These are phyloP conservation scores for Panagrolaimus sp. DNA, from an alignment of 1,140 invertebrate genomes.

Conservation along the genomic window DNA sequence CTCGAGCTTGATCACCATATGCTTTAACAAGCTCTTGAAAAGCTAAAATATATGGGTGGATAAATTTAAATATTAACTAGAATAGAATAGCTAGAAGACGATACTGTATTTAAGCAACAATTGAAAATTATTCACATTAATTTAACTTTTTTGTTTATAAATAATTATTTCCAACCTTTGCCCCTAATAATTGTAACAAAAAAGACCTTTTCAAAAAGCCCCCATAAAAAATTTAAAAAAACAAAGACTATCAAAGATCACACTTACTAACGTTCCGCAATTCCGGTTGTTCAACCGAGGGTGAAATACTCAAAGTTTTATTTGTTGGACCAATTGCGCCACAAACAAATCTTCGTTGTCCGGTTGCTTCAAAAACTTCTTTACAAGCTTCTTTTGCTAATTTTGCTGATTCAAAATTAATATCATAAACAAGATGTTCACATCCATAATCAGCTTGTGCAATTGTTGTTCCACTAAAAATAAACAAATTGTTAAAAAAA, in stretches of 20 bases:
- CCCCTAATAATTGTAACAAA: no score
- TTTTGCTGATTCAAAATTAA: conserved; percentile 65
- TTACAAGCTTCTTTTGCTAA: conserved; percentile 64
- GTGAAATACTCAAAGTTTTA: conserved; percentile 67
- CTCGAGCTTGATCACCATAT: conserved; percentile 65
- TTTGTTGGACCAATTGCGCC: conserved; percentile 68
- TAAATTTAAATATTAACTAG: no score
- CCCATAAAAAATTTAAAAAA: conserved; percentile 4
- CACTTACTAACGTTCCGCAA: conserved; percentile 66
- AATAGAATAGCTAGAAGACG: no score
- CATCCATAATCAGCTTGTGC: conserved; percentile 67
- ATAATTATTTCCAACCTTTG: no score
- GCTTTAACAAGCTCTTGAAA: conserved; percentile 67
- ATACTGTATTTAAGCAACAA: conserved; percentile 12
- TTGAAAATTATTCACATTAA: no score
- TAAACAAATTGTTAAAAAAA: neutral
- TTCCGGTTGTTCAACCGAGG: conserved; percentile 67
- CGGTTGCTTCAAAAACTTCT: conserved; percentile 62
- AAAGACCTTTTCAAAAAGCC: no score
- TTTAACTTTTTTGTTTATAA: no score
- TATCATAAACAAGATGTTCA: conserved; percentile 63
- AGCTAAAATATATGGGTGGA: conserved; percentile 61
- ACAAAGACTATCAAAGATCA: no score
- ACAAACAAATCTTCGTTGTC: conserved; percentile 64
- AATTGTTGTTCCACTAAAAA: conserved; percentile 62